Evolutionary conservation across 2,113 vertebrate species (phyloP).

Genomic region (Shinisaurus crocodilurus): DNA sequence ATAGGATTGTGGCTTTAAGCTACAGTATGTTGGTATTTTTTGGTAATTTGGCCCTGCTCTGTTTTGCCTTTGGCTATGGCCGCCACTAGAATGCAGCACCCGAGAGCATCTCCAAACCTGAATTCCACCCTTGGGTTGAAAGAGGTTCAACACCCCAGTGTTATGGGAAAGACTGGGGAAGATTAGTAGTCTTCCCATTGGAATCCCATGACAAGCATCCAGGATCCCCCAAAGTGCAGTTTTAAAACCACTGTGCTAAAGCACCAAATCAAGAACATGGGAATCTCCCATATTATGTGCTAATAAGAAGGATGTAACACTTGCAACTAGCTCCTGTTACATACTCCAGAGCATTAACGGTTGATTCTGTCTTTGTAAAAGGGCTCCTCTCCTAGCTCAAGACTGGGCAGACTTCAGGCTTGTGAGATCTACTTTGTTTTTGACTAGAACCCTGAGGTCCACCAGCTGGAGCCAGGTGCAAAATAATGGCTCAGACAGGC

Average conservation of each 20-base stretch:
- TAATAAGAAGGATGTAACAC: neutral
- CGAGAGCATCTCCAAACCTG: too few species aligned
- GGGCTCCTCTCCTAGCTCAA: slow-evolving; percentile 5
- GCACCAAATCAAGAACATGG: neutral
- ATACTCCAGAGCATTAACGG: neutral
- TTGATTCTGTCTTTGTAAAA: neutral
- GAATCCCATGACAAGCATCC: neutral
- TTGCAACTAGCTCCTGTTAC: neutral
- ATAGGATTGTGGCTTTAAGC: too few species aligned
- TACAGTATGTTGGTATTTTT: too few species aligned
- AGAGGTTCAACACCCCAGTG: too few species aligned
- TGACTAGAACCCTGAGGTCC: neutral
- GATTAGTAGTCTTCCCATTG: neutral
- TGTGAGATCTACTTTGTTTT: neutral
- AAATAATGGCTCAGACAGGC: neutral
- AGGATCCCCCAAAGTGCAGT: neutral
- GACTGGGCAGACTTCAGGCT: neutral
- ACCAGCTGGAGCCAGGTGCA: neutral
- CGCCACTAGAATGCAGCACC: too few species aligned
- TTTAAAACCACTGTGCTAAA: neutral
- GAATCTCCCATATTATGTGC: neutral
- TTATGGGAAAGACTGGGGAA: neutral
- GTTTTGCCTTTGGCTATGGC: too few species aligned
- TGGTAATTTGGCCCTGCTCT: too few species aligned
- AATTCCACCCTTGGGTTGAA: too few species aligned